Evolutionary conservation across 2,888 invertebrate genomes (phyloP), one percentile per base, ranked within the genome.

Genomic region (Calameuta pallipes): DNA sequence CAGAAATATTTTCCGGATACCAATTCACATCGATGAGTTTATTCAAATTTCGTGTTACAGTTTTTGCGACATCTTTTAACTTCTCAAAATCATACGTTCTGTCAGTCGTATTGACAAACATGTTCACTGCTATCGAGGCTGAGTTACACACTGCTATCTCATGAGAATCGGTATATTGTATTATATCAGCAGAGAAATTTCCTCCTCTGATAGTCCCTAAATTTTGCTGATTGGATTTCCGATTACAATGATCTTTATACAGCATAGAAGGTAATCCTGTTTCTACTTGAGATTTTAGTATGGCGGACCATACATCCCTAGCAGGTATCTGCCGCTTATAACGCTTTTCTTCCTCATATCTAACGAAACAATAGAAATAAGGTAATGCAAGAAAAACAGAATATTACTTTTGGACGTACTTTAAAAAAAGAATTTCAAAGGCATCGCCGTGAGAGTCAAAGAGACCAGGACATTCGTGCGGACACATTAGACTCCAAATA

Each of bases 121-220:
- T 93, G 86, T 93, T 93, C 33, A 95, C 89, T 11, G 94, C 94
- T 80, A 95, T 92, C 3, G 94, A 95, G 0, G 94, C 94, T 85
- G 94, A 88, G 86, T 95, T 94, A 88, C 94, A 95, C 11, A 94
- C 94, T 41, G 94, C 94, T 74, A 94, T 92, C 91, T 94, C 94
- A 84, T 93, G 93, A 11, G 92, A 90, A 74, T 92, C 90, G 71
- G 92, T 93, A 90, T 94, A 95, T 87, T 95, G 93, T 1, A 95
- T 92, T 84, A 95, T 94, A 89, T 95, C 95, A 6, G 94, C 94
- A 89, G 94, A 95, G 77, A 95, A 88, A 88, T 94, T 95, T 80
- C 94, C 93, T 88, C 94, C 94, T 85, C 94, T 94, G 85, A 95
- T 95, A 73, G 94, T 95, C 74, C 95, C 94, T 78, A 95, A 89